Evolutionary conservation across 2,113 vertebrate genomes (phyloP).

Genomic region (Lepisosteus osseus): DNA sequence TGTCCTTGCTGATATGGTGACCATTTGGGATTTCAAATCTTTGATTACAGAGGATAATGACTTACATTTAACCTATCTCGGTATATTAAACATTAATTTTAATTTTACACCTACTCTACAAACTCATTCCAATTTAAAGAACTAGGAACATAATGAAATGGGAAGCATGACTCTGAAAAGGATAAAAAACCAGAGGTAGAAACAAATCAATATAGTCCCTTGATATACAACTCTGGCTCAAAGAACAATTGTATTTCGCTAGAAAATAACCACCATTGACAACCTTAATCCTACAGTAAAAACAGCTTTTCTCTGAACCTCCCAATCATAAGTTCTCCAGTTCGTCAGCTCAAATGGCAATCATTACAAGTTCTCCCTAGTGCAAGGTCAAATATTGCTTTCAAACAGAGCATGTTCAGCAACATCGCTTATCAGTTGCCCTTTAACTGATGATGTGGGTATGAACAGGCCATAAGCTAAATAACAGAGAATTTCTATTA

Average conservation of each 20-base stretch:
- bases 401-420: background rate
- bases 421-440: background rate
- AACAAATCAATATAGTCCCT: slow-evolving; percentile 5
- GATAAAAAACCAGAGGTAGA: background rate
- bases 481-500: slow-evolving; percentile 2
- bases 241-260: background rate
- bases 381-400: background rate
- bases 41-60: slow-evolving; percentile 45
- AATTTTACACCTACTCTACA: slow-evolving; percentile 57
- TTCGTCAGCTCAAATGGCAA: background rate
- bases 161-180: slow-evolving; percentile 25
- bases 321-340: background rate
- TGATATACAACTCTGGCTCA: slow-evolving; percentile 1
- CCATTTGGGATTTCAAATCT: slow-evolving; percentile 42
- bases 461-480: background rate
- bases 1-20: slow-evolving; percentile 21
- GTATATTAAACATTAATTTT: slow-evolving; percentile 65
- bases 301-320: slow-evolving; percentile 15
- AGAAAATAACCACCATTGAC: slow-evolving; percentile 10
- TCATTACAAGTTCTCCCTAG: slow-evolving; percentile 13
- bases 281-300: slow-evolving; percentile 14
- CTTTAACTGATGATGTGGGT: background rate
- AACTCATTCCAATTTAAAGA: slow-evolving; percentile 32
- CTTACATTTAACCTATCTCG: slow-evolving; percentile 59
- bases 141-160: slow-evolving; percentile 45